Base-by-base conservation (phyloP, 2,888 invertebrate genomes). In the Tetranychus piercei region DNA sequence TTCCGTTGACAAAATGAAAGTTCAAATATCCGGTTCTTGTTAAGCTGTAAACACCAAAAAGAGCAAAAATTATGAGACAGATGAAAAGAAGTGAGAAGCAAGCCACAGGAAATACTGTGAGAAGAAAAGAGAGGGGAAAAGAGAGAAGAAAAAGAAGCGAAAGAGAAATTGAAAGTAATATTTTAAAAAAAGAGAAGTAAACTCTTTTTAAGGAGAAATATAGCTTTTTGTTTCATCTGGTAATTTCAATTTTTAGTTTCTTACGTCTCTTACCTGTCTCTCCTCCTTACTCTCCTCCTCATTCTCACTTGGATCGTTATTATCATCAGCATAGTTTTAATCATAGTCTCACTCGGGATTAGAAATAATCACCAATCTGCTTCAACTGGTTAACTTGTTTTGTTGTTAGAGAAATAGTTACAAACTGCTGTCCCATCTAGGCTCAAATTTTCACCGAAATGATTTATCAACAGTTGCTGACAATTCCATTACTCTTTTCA, bases 61-160 rank as follows among this genome's bases (percentile, higher is more conserved):
- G 9, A 71, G 76, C 75, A 74, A 74, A 75, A 75, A 76, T 74
- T 75, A 75, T 75, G 75, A 55, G 44, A 43, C 34, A 71, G 73
- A 74, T 70, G 73, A 71, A 74, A n/a, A n/a, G n/a, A n/a, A 66
- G 44, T 34, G 69, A 65, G 34, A 20, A 44, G 74, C 15, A 74
- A 73, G 70, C 44, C 71, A 72, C 73, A 74, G 71, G 73, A 70
- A 45, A 23, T 44, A 43, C 23, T 65, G 73, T 75, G 75, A 76
- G 74, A 75, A 74, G 66, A 23, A 74, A 74, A 76, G 76, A 76
- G 72, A 72, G 72, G 34, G 72, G 34, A 43, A 72, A 11, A 72
- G 72, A 71, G 44, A 45, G 43, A 11, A 43, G 34, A 34, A 15
- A 20, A 43, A 23, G 18, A 9, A 43, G 44, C 43, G 9, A 45